phyloP scores from a whole-genome alignment of 2,113 vertebrate species.

The Planiliza haematocheilus region DNA sequence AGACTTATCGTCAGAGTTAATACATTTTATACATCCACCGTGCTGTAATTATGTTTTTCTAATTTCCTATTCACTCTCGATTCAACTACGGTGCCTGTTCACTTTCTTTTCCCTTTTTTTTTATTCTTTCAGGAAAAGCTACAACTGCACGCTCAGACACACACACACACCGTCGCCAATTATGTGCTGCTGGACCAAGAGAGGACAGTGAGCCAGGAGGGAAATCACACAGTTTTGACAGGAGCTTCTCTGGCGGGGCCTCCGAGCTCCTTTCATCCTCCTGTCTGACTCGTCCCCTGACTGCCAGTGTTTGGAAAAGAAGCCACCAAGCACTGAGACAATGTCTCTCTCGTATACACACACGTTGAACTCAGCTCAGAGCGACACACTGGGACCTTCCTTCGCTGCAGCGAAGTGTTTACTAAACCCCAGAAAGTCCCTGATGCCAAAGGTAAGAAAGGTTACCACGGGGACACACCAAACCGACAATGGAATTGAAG shows the following conservation, averaged over 20 bases:
- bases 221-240: slow-evolving; percentile 67
- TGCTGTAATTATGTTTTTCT: too few relatives aligned
- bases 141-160: neutral
- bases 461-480: too few relatives aligned
- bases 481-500: too few relatives aligned
- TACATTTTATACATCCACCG: neutral
- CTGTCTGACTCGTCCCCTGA: slow-evolving; percentile 57
- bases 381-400: too few relatives aligned
- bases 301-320: slow-evolving; percentile 25
- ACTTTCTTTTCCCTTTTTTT: neutral
- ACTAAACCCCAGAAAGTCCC: too few relatives aligned
- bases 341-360: neutral
- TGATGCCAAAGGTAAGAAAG: too few relatives aligned
- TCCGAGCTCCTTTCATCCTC: slow-evolving; percentile 29
- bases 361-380: neutral
- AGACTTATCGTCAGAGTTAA: too few relatives aligned
- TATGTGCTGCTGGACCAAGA: slow-evolving; percentile 35
- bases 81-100: slow-evolving; percentile 9
- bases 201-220: slow-evolving; percentile 51
- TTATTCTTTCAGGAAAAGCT: neutral
- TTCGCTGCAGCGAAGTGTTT: too few relatives aligned
- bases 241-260: slow-evolving; percentile 50
- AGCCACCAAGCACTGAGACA: slow-evolving; percentile 16
- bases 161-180: slow-evolving; percentile 39
- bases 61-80: neutral